These are phyloP conservation scores for Xerus inauris DNA, from an alignment of 2,113 vertebrate genomes.

Conservation along the genomic window DNA sequence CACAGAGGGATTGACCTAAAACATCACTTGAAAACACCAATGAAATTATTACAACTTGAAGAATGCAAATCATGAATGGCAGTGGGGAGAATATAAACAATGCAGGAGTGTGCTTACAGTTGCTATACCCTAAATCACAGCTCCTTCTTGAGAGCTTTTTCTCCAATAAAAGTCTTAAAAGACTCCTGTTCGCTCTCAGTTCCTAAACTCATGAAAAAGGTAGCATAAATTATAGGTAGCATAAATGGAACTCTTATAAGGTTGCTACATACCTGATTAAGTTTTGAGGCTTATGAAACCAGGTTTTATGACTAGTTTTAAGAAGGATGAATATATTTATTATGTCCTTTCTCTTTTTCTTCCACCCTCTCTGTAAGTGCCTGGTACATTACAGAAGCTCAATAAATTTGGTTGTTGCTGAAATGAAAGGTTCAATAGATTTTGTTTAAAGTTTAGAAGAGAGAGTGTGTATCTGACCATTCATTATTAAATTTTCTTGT, in stretches of 20 bases:
- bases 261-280: not conserved
- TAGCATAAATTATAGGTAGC: not conserved
- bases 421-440: not conserved
- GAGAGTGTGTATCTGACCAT: not conserved
- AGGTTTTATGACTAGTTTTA: slow-evolving; percentile 32
- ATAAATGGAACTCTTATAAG: not conserved
- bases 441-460: not conserved
- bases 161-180: not conserved
- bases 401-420: not conserved
- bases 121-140: not conserved
- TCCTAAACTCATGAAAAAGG: slow-evolving; percentile 25
- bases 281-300: not conserved
- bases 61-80: not conserved
- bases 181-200: not conserved
- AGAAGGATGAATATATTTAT: slow-evolving; percentile 13
- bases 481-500: not conserved
- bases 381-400: not conserved
- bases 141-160: not conserved
- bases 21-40: not conserved
- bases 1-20: not conserved
- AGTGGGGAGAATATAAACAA: not conserved
- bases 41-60: not conserved
- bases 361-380: not conserved
- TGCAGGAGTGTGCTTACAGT: not conserved
- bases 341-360: not conserved